Percentiles rank a stretch among this genome's conserved stretches.
Evolutionary conservation across 2,888 invertebrate species (phyloP).

Genomic region (Sarcophaga caerulescens): DNA sequence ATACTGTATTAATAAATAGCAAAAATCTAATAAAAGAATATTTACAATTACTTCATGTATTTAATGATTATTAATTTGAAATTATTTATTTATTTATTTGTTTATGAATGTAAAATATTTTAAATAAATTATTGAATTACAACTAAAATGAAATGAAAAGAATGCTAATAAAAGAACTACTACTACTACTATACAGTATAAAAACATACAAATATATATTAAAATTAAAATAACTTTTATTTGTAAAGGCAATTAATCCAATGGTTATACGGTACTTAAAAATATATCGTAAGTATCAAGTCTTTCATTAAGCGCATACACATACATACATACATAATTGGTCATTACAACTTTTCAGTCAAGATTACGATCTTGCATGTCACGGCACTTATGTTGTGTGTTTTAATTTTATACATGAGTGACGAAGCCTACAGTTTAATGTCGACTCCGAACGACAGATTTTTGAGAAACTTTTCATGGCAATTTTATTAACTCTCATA

Average conservation of each 20-base stretch:
- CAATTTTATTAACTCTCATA: too few relatives aligned
- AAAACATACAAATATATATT: slow-evolving; percentile 19
- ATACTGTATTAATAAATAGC: slow-evolving; percentile 14
- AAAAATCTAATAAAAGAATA: not conserved
- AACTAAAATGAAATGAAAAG: not conserved
- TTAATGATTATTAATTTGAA: slow-evolving; percentile 39
- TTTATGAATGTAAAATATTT: slow-evolving; percentile 40
- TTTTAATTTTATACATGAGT: too few relatives aligned
- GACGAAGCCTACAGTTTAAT: too few relatives aligned
- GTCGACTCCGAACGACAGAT: too few relatives aligned
- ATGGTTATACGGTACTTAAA: too few relatives aligned
- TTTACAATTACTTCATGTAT: slow-evolving; percentile 15
- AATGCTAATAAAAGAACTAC: slow-evolving; percentile 8
- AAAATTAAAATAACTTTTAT: not conserved
- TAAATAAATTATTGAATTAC: slow-evolving; percentile 25
- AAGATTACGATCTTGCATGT: too few relatives aligned
- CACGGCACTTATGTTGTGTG: too few relatives aligned
- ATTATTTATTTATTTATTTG: slow-evolving; percentile 45
- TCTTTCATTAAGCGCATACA: too few relatives aligned
- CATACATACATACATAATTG: too few relatives aligned
- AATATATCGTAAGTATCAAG: too few relatives aligned
- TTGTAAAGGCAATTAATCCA: not conserved
- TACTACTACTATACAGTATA: slow-evolving; percentile 6
- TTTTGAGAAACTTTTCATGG: too few relatives aligned
- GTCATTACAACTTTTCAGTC: too few relatives aligned